Conservation (phyloP, 2,113 vertebrate genomes). For the Lasiurus cinereus region DNA sequence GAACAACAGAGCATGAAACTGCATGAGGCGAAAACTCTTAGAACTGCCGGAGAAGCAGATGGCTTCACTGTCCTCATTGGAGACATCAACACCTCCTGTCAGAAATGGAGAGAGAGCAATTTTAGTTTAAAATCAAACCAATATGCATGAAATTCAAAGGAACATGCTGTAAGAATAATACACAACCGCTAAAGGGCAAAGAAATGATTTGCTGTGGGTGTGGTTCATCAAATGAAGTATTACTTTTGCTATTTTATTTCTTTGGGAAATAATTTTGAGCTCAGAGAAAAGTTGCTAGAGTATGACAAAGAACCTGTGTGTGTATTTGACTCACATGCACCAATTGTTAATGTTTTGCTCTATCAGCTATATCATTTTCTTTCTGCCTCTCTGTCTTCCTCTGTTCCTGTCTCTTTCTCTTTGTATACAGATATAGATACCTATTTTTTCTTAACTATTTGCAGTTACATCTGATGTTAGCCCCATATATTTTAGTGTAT, state of each 20-base stretch:
- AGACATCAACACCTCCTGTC: neutral
- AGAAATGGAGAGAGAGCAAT: neutral
- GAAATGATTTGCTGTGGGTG: neutral
- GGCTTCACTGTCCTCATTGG: neutral
- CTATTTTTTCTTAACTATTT: neutral
- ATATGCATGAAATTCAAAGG: conserved; percentile 3
- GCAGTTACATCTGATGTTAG: neutral
- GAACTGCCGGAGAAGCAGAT: neutral
- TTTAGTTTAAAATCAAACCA: neutral
- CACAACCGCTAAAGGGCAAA: neutral
- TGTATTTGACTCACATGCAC: neutral
- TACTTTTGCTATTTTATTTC: neutral
- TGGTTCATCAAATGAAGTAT: neutral
- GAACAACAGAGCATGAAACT: neutral
- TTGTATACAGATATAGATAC: neutral
- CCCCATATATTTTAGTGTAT: neutral
- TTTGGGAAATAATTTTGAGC: conserved; percentile 27
- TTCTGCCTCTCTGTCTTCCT: neutral
- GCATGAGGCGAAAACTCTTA: neutral
- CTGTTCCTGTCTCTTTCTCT: neutral
- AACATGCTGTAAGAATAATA: neutral
- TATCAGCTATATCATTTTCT: neutral
- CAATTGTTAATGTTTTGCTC: neutral
- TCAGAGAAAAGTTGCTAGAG: conserved; percentile 8
- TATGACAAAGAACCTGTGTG: neutral